These are phyloP conservation scores for Ruditapes philippinarum DNA, from an alignment of 1,140 invertebrate species.

Conservation along the genomic window DNA sequence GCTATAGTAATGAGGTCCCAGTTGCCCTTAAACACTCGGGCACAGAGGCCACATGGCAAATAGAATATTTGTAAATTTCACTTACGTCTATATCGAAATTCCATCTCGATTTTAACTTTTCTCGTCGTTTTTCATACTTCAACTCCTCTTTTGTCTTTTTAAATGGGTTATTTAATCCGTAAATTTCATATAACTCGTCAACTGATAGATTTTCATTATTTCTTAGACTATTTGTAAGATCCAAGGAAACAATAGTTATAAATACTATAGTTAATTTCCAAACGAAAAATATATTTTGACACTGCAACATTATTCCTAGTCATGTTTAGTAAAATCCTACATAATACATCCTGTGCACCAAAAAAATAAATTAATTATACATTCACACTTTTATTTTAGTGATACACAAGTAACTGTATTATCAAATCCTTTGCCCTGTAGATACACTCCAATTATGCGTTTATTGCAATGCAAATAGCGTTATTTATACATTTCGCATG, in stretches of 20 bases:
- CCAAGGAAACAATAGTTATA: background rate
- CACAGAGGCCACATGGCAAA: no score
- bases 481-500: no score
- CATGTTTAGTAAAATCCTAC: background rate
- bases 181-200: constrained; percentile 21
- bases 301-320: constrained; percentile 1
- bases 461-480: no score
- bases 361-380: background rate
- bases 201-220: background rate
- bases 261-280: background rate
- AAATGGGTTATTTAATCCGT: constrained; percentile 26
- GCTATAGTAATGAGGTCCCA: no score
- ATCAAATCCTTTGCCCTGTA: background rate
- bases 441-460: background rate
- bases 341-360: background rate
- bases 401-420: background rate
- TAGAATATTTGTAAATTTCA: no score
- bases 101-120: constrained; percentile 8
- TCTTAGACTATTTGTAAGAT: background rate
- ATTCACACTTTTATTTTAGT: background rate
- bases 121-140: constrained; percentile 48
- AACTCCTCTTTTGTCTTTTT: constrained; percentile 34
- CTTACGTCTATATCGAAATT: constrained; percentile 47
- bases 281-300: background rate
- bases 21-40: no score